Conservation (phyloP, 2,888 invertebrate species). For the Tenthredo notha region DNA sequence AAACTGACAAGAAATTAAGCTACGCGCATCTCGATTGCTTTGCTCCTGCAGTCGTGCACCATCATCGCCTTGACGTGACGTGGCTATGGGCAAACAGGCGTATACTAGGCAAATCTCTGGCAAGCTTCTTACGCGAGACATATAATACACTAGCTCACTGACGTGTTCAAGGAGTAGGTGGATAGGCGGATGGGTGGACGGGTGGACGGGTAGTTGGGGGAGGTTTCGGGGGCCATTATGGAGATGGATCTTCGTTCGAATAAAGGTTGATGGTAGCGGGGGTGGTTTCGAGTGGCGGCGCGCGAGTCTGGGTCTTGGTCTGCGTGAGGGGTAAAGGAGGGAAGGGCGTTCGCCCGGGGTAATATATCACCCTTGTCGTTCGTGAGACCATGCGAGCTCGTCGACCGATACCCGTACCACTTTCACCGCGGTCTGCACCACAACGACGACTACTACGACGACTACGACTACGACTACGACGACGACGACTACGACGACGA, state of each 20-base stretch:
- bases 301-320: conserved; percentile 55
- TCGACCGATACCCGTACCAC: conserved; percentile 69
- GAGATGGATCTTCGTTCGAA: conserved; percentile 76
- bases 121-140: conserved; percentile 24
- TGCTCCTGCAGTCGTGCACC: conserved; percentile 24
- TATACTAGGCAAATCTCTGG: neutral
- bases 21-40: neutral
- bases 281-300: conserved; percentile 67
- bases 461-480: neutral
- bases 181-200: conserved; percentile 47
- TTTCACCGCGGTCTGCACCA: conserved; percentile 31
- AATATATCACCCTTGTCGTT: conserved; percentile 77
- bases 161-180: conserved; percentile 32
- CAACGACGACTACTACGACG: conserved; percentile 1
- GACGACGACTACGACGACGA: conserved; percentile 6
- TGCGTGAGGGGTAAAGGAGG: conserved; percentile 53
- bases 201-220: conserved; percentile 64
- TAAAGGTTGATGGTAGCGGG: conserved; percentile 69
- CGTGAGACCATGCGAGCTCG: conserved; percentile 75
- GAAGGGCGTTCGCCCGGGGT: conserved; percentile 68
- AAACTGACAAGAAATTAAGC: neutral
- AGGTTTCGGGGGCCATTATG: conserved; percentile 74
- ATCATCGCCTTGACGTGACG: conserved; percentile 5
- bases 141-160: conserved; percentile 30
- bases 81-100: conserved; percentile 13